Conservation (phyloP, 2,113 vertebrate genomes). For the Turnix velox region DNA sequence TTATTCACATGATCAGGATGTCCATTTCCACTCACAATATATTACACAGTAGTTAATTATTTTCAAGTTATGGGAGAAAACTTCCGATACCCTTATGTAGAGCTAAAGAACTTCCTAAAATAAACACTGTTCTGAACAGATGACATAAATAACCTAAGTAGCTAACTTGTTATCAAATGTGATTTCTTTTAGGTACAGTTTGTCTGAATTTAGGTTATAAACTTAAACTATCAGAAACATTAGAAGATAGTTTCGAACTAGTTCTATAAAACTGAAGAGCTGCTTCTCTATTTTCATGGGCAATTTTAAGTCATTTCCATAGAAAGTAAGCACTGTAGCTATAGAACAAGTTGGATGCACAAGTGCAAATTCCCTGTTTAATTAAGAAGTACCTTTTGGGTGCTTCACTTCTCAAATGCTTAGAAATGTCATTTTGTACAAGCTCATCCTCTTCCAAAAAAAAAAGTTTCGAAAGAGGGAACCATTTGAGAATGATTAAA, state of each 20-base stretch:
- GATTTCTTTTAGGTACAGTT: not conserved
- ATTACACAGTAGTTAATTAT: not conserved
- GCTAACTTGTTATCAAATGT: not conserved
- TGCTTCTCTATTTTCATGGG: not conserved
- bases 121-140: not conserved
- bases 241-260: not conserved
- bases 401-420: not conserved
- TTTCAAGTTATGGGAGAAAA: constrained; percentile 23
- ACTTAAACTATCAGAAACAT: not conserved
- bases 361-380: not conserved
- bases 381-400: not conserved
- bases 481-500: not conserved
- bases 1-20: not conserved
- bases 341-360: not conserved
- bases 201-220: not conserved
- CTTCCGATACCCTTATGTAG: not conserved
- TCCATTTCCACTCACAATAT: not conserved
- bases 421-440: not conserved
- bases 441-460: not conserved
- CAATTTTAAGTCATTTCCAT: not conserved
- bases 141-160: not conserved
- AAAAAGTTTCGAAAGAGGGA: not conserved
- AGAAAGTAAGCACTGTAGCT: not conserved
- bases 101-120: constrained; percentile 15
- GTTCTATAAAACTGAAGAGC: not conserved